phyloP scores from a whole-genome alignment of 2,888 invertebrate species.

The Beris chalybata region DNA sequence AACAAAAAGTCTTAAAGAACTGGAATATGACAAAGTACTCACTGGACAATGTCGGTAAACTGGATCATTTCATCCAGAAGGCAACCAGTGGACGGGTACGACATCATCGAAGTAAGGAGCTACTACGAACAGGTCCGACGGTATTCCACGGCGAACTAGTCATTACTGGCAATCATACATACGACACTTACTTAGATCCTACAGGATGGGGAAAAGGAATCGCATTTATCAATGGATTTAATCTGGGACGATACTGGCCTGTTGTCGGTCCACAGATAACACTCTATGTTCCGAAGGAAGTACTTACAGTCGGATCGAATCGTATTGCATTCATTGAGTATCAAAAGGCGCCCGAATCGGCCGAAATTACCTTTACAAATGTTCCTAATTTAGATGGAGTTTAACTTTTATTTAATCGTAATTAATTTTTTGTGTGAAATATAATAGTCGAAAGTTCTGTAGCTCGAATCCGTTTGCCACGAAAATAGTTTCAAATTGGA shows the following conservation, averaged over 20 bases:
- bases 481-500: no score
- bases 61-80: constrained; percentile 45
- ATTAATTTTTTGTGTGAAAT: no score
- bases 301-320: constrained; percentile 63
- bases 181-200: constrained; percentile 78
- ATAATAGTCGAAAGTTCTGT: no score
- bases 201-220: constrained; percentile 85
- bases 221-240: constrained; percentile 81
- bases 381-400: constrained; percentile 52
- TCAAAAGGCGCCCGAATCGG: constrained; percentile 53
- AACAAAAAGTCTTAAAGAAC: constrained; percentile 57
- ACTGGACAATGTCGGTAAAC: constrained; percentile 52
- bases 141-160: constrained; percentile 58
- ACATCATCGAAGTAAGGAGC: constrained; percentile 22
- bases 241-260: constrained; percentile 85
- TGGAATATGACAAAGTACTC: constrained; percentile 71
- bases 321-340: constrained; percentile 64
- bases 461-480: no score
- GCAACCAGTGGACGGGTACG: constrained; percentile 1
- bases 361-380: constrained; percentile 52
- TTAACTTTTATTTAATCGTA: no score
- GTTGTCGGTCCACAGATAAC: constrained; percentile 78
- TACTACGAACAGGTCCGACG: constrained; percentile 58
- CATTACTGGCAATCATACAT: constrained; percentile 56
- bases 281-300: constrained; percentile 78